phyloP scores from a whole-genome alignment of 2,797 vertebrate species.

The Chaenodraco wilsoni region DNA sequence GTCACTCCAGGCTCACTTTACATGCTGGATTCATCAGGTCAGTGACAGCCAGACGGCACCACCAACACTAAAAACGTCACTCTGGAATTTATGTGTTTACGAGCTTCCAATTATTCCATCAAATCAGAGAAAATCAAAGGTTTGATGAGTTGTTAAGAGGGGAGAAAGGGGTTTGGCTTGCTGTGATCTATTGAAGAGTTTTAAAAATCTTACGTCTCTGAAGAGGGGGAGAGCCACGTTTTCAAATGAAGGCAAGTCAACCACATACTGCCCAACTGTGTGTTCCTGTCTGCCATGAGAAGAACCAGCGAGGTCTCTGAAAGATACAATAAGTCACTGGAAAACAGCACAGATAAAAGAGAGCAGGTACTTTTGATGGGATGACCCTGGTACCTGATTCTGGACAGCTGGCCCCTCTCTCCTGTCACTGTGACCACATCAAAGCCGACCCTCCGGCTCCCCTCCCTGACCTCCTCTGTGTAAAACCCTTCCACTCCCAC shows the following conservation, averaged over 20 bases:
- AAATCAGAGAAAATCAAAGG: conserved; percentile 65
- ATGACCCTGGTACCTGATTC: conserved; percentile 86
- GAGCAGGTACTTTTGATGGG: conserved; percentile 3
- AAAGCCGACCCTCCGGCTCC: conserved; percentile 92
- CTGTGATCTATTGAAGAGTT: conserved; percentile 64
- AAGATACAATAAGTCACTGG: conserved; percentile 26
- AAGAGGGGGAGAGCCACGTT: conserved; percentile 90
- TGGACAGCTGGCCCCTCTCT: conserved; percentile 88
- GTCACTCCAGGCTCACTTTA: conserved; percentile 69
- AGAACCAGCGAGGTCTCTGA: conserved; percentile 64
- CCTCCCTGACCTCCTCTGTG: conserved; percentile 93
- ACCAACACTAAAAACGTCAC: conserved; percentile 75
- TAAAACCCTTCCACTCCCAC: conserved; percentile 90
- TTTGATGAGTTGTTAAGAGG: conserved; percentile 61
- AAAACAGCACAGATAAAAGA: conserved; percentile 39
- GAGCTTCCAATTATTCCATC: conserved; percentile 77
- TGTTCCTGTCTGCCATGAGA: conserved; percentile 78
- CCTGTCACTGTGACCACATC: conserved; percentile 94
- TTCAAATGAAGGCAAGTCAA: conserved; percentile 93
- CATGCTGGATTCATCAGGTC: conserved; percentile 75
- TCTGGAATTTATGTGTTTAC: conserved; percentile 72
- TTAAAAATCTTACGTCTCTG: conserved; percentile 84
- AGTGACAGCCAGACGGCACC: conserved; percentile 80
- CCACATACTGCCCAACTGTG: conserved; percentile 92
- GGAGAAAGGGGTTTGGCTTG: conserved; percentile 22